These are phyloP conservation scores for Sipha maydis DNA, from an alignment of 2,888 invertebrate genomes.

Conservation along the genomic window DNA sequence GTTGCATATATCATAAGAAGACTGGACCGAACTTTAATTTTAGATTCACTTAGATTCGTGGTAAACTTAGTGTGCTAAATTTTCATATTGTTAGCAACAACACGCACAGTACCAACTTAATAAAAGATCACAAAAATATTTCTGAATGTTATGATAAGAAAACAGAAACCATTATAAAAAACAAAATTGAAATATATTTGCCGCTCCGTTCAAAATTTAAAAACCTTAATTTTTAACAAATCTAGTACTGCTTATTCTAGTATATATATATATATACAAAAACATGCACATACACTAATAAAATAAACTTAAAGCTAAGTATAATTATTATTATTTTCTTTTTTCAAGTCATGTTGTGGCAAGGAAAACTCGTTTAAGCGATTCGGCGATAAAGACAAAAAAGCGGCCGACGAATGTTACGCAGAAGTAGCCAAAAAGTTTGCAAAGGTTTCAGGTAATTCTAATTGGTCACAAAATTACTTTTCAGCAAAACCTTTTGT, in stretches of 20 bases:
- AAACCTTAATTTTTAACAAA: conserved; percentile 11
- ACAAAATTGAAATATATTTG: neutral
- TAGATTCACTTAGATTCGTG: neutral
- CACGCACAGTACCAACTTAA: neutral
- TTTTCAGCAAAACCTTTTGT: neutral
- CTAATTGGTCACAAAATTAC: neutral
- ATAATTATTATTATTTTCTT: neutral
- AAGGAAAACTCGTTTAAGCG: conserved; percentile 63
- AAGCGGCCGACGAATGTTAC: conserved; percentile 62
- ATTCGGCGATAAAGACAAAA: conserved; percentile 63
- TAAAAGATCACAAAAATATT: neutral
- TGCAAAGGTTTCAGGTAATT: conserved; percentile 36
- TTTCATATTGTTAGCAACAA: neutral
- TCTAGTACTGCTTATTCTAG: neutral
- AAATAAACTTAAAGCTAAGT: neutral
- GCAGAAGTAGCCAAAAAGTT: conserved; percentile 63
- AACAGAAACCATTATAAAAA: neutral
- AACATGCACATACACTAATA: neutral
- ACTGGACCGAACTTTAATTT: neutral
- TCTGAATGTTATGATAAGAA: neutral
- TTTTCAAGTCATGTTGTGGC: conserved; percentile 64
- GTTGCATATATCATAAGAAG: neutral
- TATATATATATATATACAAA: neutral
- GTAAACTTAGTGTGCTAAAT: neutral
- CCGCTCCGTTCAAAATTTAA: neutral